Conservation (phyloP, 2,113 vertebrate genomes). For the Macrotus californicus region DNA sequence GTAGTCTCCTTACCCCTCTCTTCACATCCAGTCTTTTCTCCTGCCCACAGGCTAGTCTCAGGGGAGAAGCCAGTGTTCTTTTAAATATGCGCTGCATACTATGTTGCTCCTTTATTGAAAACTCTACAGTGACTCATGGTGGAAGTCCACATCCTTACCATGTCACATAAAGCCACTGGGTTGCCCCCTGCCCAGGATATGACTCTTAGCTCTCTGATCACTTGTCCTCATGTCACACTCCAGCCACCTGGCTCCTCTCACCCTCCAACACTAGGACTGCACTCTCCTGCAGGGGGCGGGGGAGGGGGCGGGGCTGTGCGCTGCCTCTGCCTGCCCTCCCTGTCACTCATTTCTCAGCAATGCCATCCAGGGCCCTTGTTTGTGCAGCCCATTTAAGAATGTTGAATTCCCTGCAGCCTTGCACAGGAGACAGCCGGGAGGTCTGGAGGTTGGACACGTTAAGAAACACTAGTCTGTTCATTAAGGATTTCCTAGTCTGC, state of each 20-base stretch:
- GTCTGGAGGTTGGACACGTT: constrained; percentile 36
- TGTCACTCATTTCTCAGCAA: background rate
- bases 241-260: background rate
- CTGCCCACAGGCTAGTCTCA: background rate
- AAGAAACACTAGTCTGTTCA: constrained; percentile 51
- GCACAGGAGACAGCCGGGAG: background rate
- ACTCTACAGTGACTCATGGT: background rate
- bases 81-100: background rate
- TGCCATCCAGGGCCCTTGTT: background rate
- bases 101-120: background rate
- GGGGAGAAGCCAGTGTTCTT: background rate
- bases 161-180: fast-evolving
- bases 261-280: fast-evolving
- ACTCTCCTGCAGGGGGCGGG: background rate
- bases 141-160: background rate
- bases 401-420: background rate
- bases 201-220: too few relatives aligned
- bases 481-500: constrained; percentile 57
- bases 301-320: fast-evolving
- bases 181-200: too few relatives aligned
- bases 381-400: background rate
- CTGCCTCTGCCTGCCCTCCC: background rate
- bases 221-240: too few relatives aligned
- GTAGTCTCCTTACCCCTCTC: background rate
- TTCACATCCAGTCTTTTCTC: background rate